Evolutionary conservation across 2,797 vertebrate species (phyloP).

Genomic region (Urocyon cinereoargenteus): DNA sequence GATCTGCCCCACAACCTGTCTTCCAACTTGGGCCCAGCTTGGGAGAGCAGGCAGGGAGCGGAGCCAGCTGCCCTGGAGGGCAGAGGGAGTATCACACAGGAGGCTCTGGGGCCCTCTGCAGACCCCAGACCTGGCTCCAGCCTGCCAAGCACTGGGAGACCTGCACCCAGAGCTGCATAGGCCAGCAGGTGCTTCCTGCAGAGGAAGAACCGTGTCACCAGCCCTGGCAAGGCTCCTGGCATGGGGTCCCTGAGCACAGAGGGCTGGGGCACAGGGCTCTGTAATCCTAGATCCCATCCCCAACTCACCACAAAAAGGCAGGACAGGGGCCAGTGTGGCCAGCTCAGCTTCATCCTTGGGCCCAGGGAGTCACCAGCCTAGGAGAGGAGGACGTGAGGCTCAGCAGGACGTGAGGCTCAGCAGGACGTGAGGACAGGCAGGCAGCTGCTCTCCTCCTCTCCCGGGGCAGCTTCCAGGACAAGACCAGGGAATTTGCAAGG

Average conservation of each 20-base stretch:
- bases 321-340: slow-evolving; percentile 60
- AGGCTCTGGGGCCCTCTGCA: not conserved
- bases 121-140: not conserved
- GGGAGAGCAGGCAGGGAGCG: not conserved
- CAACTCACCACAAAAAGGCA: slow-evolving; percentile 78
- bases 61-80: not conserved
- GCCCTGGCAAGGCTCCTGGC: not conserved
- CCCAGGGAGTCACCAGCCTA: not conserved
- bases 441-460: not conserved
- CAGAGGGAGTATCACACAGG: not conserved
- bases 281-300: not conserved
- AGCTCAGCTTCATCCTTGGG: slow-evolving; percentile 71
- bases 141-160: not conserved
- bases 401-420: not conserved
- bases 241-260: not conserved
- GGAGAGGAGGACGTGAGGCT: not conserved
- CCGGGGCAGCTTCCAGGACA: not conserved
- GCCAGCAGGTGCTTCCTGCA: not conserved
- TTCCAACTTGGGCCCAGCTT: not conserved
- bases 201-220: not conserved
- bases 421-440: not conserved
- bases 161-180: not conserved
- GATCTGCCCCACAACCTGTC: not conserved
- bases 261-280: not conserved
- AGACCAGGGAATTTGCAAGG: not conserved